phyloP scores from a whole-genome alignment of 2,797 vertebrate genomes.

The Decapterus maruadsi region DNA sequence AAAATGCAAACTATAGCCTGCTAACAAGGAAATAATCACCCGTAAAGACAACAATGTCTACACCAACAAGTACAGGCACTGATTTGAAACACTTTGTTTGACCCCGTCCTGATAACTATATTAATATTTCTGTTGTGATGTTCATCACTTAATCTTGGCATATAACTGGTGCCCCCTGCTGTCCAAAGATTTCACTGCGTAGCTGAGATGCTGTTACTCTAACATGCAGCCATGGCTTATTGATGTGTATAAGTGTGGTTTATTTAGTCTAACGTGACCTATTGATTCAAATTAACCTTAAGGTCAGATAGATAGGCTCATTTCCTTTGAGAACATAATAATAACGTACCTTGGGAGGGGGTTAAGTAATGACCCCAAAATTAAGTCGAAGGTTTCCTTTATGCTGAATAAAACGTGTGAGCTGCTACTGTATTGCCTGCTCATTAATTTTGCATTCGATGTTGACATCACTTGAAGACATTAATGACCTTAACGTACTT shows the following conservation, averaged over 20 bases:
- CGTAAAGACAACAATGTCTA: conserved; percentile 22
- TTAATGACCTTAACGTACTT: not conserved
- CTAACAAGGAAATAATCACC: not conserved
- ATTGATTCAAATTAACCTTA: conserved; percentile 16
- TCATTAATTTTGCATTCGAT: conserved; percentile 3
- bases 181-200: conserved; percentile 59
- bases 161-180: conserved; percentile 82
- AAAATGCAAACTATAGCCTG: not conserved
- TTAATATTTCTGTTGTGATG: conserved; percentile 28
- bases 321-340: conserved; percentile 6
- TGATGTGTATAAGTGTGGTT: conserved; percentile 31
- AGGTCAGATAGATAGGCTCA: conserved; percentile 5
- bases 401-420: conserved; percentile 13
- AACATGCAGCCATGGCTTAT: conserved; percentile 12
- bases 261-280: conserved; percentile 35
- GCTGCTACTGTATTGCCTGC: conserved; percentile 17
- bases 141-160: conserved; percentile 40
- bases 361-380: not conserved
- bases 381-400: not conserved
- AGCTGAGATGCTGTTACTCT: not conserved
- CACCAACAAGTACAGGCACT: conserved; percentile 12
- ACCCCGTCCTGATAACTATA: conserved; percentile 40
- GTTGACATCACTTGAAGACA: conserved; percentile 9
- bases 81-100: conserved; percentile 22
- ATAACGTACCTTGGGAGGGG: not conserved